Base-by-base conservation (phyloP, 2,888 invertebrate species). In the Dolichopus griseipennis region DNA sequence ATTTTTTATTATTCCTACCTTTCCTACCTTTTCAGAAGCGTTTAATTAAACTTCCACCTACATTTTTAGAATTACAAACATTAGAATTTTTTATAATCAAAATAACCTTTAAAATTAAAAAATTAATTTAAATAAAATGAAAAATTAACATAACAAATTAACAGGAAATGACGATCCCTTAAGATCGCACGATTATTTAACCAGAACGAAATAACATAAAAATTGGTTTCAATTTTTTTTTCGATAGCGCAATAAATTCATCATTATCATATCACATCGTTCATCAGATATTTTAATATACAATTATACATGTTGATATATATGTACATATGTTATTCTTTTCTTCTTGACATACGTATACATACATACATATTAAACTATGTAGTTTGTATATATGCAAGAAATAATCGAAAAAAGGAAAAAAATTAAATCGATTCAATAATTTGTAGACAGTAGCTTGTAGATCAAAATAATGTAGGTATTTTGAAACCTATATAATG, bases 151-250 rank as follows among this genome's bases (percentile, higher is more conserved):
- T 52, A 52, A 52, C 52, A 52, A 52, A 52, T 52, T 12, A 66
- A 69, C 68, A 68, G 70, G 70, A 70, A 68, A 66, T 70, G 70
- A 70, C 70, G 68, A 70, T 70, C 70, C 70, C 70, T 70, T 70
- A 63, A 64, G 64, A 33, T 52, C 52, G 52, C 52, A 18, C 52
- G 15, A 52, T 64, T 37, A 64, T 64, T 64, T 64, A 20, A 64
- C 18, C 64, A 64, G 64, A 64, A 64, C 64, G 52, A 52, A 7
- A 52, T 18, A 52, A 18, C 2, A 52, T 52, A 52, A 52, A 52
- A 52, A 52, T 52, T 52, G 52, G 52, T 52, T 52, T 52, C 15
- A 18, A 15, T 52, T 52, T 52, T 52, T 52, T 52, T 52, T 52
- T 18, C 18, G 52, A 52, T 52, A 52, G 52, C 52, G 52, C 52